Evolutionary conservation across 2,113 vertebrate species (phyloP).

Genomic region (Cyanistes caeruleus): DNA sequence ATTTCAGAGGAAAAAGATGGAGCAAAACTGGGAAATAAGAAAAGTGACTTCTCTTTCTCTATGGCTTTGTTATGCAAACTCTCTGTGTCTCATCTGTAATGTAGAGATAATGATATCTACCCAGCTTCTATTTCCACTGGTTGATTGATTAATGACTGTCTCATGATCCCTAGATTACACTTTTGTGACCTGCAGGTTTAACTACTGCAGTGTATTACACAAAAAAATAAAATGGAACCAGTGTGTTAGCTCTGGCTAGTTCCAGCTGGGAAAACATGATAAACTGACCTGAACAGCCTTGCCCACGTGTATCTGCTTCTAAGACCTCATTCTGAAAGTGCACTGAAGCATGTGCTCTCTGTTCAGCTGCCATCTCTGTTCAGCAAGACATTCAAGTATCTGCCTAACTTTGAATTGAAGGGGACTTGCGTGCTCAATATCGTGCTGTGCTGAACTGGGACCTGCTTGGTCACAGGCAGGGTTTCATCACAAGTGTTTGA

Average conservation of each 20-base stretch:
- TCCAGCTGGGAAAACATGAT: constrained; percentile 33
- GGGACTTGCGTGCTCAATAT: not conserved
- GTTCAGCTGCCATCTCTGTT: not conserved
- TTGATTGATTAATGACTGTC: constrained; percentile 49
- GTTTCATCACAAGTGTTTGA: not conserved
- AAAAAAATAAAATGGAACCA: constrained; percentile 12
- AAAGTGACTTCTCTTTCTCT: not conserved
- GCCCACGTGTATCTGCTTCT: not conserved
- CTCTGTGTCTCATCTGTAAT: constrained; percentile 2
- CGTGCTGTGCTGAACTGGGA: not conserved
- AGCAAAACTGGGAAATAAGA: not conserved
- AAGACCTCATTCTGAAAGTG: constrained; percentile 7
- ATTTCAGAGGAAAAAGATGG: not conserved
- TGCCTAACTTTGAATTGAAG: not conserved
- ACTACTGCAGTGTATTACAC: not conserved
- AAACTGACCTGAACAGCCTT: constrained; percentile 22
- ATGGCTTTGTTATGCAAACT: constrained; percentile 5
- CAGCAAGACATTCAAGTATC: not conserved
- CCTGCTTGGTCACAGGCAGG: not conserved
- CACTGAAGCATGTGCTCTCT: constrained; percentile 1
- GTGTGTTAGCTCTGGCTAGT: constrained; percentile 14
- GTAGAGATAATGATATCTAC: constrained; percentile 19
- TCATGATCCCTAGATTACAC: constrained; percentile 14
- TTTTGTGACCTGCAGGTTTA: constrained; percentile 28
- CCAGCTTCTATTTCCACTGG: not conserved